A percentile compares a stretch with the other conserved stretches of the same genome.
These are phyloP conservation scores for Samia ricini DNA, from an alignment of 1,140 invertebrate genomes.

Conservation along the genomic window DNA sequence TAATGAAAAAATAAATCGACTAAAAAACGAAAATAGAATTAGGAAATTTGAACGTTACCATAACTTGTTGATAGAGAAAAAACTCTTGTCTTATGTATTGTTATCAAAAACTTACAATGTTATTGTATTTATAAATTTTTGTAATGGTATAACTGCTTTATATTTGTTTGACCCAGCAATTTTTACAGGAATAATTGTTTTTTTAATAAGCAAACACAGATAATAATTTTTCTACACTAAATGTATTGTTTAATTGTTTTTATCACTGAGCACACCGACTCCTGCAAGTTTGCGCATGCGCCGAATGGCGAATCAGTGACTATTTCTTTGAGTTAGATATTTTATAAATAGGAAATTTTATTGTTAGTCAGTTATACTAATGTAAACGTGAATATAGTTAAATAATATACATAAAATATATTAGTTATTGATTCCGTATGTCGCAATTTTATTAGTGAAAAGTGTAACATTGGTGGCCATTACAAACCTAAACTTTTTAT, in stretches of 20 bases:
- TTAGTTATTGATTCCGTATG: slow-evolving; percentile 36
- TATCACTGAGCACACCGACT: slow-evolving; percentile 46
- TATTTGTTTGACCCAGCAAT: too few relatives aligned
- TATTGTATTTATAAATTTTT: too few relatives aligned
- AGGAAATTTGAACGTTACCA: too few relatives aligned
- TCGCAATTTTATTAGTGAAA: slow-evolving; percentile 56
- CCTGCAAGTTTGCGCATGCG: slow-evolving; percentile 75
- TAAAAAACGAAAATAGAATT: too few relatives aligned
- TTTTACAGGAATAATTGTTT: too few relatives aligned
- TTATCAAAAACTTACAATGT: too few relatives aligned
- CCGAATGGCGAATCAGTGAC: slow-evolving; percentile 76
- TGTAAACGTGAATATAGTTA: slow-evolving; percentile 54
- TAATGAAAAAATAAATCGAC: too few relatives aligned
- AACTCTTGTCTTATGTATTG: too few relatives aligned
- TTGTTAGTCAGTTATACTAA: slow-evolving; percentile 66
- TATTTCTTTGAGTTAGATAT: slow-evolving; percentile 73
- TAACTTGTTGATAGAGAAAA: too few relatives aligned
- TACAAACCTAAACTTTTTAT: slow-evolving; percentile 77
- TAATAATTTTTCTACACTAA: not conserved
- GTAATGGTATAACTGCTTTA: too few relatives aligned
- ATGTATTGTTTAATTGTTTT: slow-evolving; percentile 3
- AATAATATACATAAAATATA: slow-evolving; percentile 39
- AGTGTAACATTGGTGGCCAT: slow-evolving; percentile 77
- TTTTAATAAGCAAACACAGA: too few relatives aligned
- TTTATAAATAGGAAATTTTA: slow-evolving; percentile 75